Percentiles rank a stretch among this genome's conserved stretches.
These are phyloP conservation scores for Ctenochaetus hawaiiensis DNA, from an alignment of 2,797 vertebrate genomes.

Conservation along the genomic window DNA sequence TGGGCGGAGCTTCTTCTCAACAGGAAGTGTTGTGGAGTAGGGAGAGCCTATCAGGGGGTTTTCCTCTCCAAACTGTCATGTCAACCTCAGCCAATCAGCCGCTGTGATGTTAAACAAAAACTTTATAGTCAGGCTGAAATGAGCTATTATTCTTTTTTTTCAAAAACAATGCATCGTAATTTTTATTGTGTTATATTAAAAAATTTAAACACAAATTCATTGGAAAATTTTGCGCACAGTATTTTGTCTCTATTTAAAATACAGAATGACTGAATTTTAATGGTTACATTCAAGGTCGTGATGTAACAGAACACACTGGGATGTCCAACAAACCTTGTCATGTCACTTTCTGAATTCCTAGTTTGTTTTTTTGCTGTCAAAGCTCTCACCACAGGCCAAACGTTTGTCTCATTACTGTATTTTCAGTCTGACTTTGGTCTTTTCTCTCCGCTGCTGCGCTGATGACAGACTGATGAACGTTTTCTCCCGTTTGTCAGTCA, in stretches of 20 bases:
- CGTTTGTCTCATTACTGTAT: neutral
- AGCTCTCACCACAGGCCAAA: neutral
- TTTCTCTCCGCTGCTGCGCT: neutral
- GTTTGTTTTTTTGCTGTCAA: neutral
- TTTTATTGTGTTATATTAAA: too few relatives aligned
- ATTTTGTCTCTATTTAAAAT: neutral
- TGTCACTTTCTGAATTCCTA: neutral
- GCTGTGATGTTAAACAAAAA: neutral
- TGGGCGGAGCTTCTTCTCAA: slow-evolving; percentile 44
- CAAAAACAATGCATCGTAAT: too few relatives aligned
- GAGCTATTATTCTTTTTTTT: too few relatives aligned
- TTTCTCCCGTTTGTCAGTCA: slow-evolving; percentile 34
- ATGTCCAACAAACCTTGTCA: too few relatives aligned
- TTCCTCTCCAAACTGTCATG: slow-evolving; percentile 79
- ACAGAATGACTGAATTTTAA: neutral
- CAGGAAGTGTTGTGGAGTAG: slow-evolving; percentile 20
- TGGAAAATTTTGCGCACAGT: too few relatives aligned
- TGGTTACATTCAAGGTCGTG: neutral
- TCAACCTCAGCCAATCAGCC: slow-evolving; percentile 46
- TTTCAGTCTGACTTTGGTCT: slow-evolving; percentile 48
- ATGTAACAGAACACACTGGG: too few relatives aligned
- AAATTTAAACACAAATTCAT: too few relatives aligned
- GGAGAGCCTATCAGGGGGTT: slow-evolving; percentile 46
- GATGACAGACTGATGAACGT: slow-evolving; percentile 40
- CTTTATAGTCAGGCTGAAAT: slow-evolving; percentile 33